Evolutionary conservation across 2,113 vertebrate species (phyloP).

Genomic region (Pseudorhombus dupliciocellatus): DNA sequence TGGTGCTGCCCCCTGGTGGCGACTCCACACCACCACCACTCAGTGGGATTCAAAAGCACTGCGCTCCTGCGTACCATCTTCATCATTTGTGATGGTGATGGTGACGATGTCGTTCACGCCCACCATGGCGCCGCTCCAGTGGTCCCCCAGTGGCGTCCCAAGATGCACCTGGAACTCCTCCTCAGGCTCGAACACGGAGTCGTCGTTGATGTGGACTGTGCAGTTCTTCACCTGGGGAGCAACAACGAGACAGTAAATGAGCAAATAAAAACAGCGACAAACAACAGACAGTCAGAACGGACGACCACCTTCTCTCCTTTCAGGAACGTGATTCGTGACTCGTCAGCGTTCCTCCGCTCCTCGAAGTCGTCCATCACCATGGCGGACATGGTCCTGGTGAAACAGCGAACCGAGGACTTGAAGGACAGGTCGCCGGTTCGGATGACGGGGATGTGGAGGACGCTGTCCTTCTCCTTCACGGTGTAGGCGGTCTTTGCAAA

Average conservation of each 20-base stretch:
- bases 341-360: slow-evolving; percentile 89
- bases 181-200: slow-evolving; percentile 95
- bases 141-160: slow-evolving; percentile 89
- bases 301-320: slow-evolving; percentile 88
- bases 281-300: background rate
- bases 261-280: background rate
- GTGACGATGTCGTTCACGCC: slow-evolving; percentile 85
- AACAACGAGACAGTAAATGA: background rate
- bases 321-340: slow-evolving; percentile 89
- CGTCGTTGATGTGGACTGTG: slow-evolving; percentile 87
- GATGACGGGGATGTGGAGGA: slow-evolving; percentile 86
- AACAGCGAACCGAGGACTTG: slow-evolving; percentile 92
- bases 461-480: slow-evolving; percentile 87
- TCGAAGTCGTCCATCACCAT: slow-evolving; percentile 89
- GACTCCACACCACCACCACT: background rate
- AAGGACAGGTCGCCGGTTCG: slow-evolving; percentile 91
- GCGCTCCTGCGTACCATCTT: slow-evolving; percentile 85
- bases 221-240: slow-evolving; percentile 91
- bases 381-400: slow-evolving; percentile 89
- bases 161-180: slow-evolving; percentile 93
- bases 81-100: slow-evolving; percentile 91
- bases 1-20: background rate
- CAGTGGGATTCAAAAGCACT: no score
- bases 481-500: slow-evolving; percentile 87
- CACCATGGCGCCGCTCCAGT: slow-evolving; percentile 94